phyloP scores from a whole-genome alignment of 2,113 vertebrate species.

The Atrichornis clamosus region DNA sequence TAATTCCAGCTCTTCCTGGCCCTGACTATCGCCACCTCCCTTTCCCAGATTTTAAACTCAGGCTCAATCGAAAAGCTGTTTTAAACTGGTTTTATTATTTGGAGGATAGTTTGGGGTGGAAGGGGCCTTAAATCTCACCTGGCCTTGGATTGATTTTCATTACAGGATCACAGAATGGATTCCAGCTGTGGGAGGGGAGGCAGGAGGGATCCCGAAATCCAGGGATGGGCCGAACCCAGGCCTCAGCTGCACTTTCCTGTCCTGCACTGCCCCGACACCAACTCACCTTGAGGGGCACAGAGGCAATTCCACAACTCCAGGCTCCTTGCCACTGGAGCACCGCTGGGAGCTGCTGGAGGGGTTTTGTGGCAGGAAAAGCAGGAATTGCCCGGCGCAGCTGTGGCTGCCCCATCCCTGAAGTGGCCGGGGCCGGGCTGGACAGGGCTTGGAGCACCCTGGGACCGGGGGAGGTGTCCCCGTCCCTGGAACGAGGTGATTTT shows the following conservation, averaged over 20 bases:
- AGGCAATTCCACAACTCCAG: neutral
- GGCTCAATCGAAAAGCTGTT: neutral
- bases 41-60: neutral
- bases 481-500: neutral
- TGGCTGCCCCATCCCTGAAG: neutral
- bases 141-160: neutral
- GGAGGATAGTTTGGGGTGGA: neutral
- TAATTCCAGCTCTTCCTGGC: neutral
- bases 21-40: neutral
- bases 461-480: neutral
- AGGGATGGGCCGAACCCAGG: neutral
- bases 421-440: neutral
- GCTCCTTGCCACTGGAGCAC: neutral
- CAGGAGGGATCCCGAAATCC: neutral
- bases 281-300: neutral
- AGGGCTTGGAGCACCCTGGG: neutral
- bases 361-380: neutral
- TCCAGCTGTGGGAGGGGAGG: neutral
- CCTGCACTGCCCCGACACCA: neutral
- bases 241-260: neutral
- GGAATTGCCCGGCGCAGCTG: neutral
- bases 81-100: rapidly evolving
- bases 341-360: neutral
- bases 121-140: neutral
- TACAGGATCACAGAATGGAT: rapidly evolving